A percentile compares a stretch with the other conserved stretches of the same genome.
Conservation (phyloP, 2,888 invertebrate genomes). For the Fragum whitleyi region DNA sequence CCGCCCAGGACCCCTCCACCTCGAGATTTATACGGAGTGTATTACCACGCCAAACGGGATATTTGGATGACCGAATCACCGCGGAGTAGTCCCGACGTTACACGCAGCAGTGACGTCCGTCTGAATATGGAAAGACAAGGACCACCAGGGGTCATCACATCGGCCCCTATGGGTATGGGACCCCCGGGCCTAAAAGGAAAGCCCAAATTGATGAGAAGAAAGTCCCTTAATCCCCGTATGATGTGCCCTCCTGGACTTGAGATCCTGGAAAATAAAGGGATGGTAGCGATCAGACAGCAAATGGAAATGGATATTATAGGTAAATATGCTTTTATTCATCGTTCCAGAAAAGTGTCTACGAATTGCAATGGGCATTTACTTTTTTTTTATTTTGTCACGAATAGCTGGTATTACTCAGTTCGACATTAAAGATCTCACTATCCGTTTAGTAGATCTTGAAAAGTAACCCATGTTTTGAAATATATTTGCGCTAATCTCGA, state of each 20-base stretch:
- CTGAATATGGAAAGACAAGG: slow-evolving; percentile 3
- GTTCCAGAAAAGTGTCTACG: not conserved
- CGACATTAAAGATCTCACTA: too few species aligned
- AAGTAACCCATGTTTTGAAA: too few species aligned
- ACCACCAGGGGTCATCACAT: not conserved
- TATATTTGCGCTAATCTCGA: too few species aligned
- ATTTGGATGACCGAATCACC: slow-evolving; percentile 1
- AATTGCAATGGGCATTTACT: not conserved
- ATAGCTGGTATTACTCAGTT: too few species aligned
- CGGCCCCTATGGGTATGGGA: not conserved
- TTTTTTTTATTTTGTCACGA: too few species aligned
- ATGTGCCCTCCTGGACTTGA: slow-evolving; percentile 69
- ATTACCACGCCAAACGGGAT: not conserved
- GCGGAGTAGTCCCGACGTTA: slow-evolving; percentile 1
- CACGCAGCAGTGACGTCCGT: slow-evolving; percentile 13
- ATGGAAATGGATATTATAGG: slow-evolving; percentile 68
- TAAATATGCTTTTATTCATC: slow-evolving; percentile 39
- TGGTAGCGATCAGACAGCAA: slow-evolving; percentile 67
- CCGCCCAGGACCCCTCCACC: slow-evolving; percentile 18
- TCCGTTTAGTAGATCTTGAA: too few species aligned
- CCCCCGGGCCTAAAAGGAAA: slow-evolving; percentile 34
- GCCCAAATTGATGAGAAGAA: slow-evolving; percentile 51
- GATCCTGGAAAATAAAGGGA: slow-evolving; percentile 53
- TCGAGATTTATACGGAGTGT: not conserved
- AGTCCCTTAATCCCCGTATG: slow-evolving; percentile 67